Evolutionary conservation across 2,888 invertebrate genomes (phyloP), one percentile per base, ranked within the genome.

Genomic region (Ornithoptera priamus): DNA sequence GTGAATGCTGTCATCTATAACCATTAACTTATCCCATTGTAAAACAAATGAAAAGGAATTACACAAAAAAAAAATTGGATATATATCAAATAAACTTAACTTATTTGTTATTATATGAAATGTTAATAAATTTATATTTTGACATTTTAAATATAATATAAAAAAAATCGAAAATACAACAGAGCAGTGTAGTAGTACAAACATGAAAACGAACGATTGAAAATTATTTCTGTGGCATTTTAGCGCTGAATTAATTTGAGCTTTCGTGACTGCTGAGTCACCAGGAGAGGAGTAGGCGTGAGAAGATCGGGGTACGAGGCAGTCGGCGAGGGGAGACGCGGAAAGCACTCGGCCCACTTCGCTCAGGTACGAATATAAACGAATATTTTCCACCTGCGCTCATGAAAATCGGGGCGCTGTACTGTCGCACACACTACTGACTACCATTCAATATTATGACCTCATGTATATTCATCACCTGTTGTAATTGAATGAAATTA

Each of bases 301-400:
- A 69, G 69, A 69, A 69, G 68, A 62, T 57, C 67, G 58, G 69
- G 70, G 71, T 65, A 68, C 71, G 68, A 60, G 64, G 67, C 20
- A 56, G 56, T 22, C 1, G 15, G 66, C 60, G 66, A 59, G 71
- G 71, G 76, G 78, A 75, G 78, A 82, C 77, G 80, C 85, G 86
- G 88, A 89, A 89, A 89, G 81, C 84, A 78, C 77, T 85, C 87
- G 89, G 77, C 88, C 90, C 87, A 91, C 86, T 89, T 90, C 78
- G 78, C 78, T 77, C 86, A 87, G 85, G 89, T 88, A 90, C 89
- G 79, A 83, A 90, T 90, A 89, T 92, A 91, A 87, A 86, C 81
- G 86, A 90, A 90, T 89, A 89, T 83, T 85, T 87, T 85, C 85
- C 90, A 89, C 90, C 90, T 90, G 91, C 86, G 85, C 81, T 74